Evolutionary conservation across 1,140 invertebrate genomes (phyloP), one percentile per base, ranked within the genome.

Genomic region (Venustaconcha ellipsiformis): DNA sequence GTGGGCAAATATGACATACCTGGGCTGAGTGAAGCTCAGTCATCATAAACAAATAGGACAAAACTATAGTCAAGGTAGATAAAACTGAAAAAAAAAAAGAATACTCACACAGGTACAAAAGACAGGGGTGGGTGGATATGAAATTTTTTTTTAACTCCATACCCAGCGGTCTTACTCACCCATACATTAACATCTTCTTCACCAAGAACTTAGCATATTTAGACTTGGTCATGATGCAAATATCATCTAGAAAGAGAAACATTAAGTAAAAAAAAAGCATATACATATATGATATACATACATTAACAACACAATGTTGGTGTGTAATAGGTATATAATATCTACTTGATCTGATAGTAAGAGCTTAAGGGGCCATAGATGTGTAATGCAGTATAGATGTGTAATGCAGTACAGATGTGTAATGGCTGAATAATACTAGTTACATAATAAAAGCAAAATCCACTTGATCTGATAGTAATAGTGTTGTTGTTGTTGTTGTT

Each of bases 151-250:
- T 62, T n/a, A 62, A 62, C 18, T 23, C 18, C 18, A 62, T 62
- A n/a, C 59, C 0, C 23, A 18, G 37, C 0, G 55, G 23, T 56
- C 48, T 23, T 17, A 83, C 84, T 84, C 79, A 88, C 85, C 96
- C 95, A 91, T 96, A 94, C 84, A 96, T 94, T 0, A 98, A 89
- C 72, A 97, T 92, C 71, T 94, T 93, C 80, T 94, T 93, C 0
- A 98, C 92, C 78, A 96, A 94, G 89, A 95, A 96, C 58, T 95
- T 94, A 0, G 95, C 94, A 90, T 98, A 99, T 87, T 96, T 96
- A 1, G 94, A 96, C 80, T 94, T 94, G 62, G 94, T 92, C 93
- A 98, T 94, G 63, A 90, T 88, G 0, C 93, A 88, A 69, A 95
- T 92, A 14, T 94, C 79, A 81, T 90, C 93, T 90, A 74, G 15